phyloP scores from a whole-genome alignment of 2,888 invertebrate genomes.

The Oasisia sp. region DNA sequence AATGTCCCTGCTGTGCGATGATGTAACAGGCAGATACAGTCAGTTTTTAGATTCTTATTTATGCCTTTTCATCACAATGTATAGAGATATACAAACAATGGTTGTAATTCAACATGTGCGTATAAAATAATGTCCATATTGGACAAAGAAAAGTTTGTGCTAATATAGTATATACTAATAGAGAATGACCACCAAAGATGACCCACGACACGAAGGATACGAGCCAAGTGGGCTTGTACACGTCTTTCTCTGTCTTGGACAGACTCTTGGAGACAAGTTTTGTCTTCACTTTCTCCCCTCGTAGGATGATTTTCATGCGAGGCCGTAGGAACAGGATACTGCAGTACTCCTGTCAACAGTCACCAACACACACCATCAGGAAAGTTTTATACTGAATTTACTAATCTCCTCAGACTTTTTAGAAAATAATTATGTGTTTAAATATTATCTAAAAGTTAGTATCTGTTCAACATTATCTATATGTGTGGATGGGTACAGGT shows the following conservation, averaged over 20 bases:
- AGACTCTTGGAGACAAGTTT: conserved; percentile 60
- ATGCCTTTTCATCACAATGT: too few species aligned
- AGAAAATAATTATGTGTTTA: too few species aligned
- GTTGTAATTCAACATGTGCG: too few species aligned
- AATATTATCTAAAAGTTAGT: too few species aligned
- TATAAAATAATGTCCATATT: neutral
- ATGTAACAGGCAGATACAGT: neutral
- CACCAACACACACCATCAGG: neutral
- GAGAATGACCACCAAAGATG: too few species aligned
- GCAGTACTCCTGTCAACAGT: conserved; percentile 57
- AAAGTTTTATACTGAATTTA: too few species aligned
- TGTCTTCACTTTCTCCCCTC: conserved; percentile 58
- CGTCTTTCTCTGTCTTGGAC: conserved; percentile 55
- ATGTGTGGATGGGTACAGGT: too few species aligned
- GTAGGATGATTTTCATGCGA: conserved; percentile 61
- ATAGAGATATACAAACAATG: too few species aligned
- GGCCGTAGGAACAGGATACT: conserved; percentile 62
- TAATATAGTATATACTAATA: neutral
- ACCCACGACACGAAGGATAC: conserved; percentile 42
- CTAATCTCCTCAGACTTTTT: too few species aligned
- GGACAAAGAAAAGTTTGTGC: neutral
- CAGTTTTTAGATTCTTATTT: neutral
- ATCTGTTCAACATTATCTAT: too few species aligned
- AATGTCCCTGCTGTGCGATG: too few species aligned
- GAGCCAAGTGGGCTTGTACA: conserved; percentile 58